These are phyloP conservation scores for Antennarius maculatus DNA, from an alignment of 2,797 vertebrate genomes.

Conservation along the genomic window DNA sequence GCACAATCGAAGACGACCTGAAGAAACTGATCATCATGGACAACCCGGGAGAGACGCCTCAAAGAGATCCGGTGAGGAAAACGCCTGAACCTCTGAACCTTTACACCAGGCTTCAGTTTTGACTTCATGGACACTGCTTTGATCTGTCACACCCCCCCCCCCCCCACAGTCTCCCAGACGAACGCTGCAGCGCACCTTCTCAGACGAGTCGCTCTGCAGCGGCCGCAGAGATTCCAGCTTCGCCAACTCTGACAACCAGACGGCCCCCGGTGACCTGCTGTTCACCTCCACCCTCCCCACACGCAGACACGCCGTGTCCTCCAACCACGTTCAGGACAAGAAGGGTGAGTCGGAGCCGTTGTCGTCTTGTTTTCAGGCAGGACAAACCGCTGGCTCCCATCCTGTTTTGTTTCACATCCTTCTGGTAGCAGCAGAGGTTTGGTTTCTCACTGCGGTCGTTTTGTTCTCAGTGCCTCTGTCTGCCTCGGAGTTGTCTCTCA, in stretches of 20 bases:
- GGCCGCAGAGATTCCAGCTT: conserved; percentile 87
- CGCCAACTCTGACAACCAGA: conserved; percentile 80
- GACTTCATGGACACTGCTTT: background rate
- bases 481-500: conserved; percentile 88
- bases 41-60: conserved; percentile 76
- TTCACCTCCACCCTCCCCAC: conserved; percentile 90
- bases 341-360: conserved; percentile 78
- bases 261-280: conserved; percentile 80
- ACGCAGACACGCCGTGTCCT: conserved; percentile 81
- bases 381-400: too few species aligned
- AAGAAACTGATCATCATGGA: conserved; percentile 97
- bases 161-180: conserved; percentile 84
- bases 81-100: background rate
- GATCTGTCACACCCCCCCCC: conserved; percentile 1
- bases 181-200: conserved; percentile 89
- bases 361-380: background rate
- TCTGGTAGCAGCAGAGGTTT: background rate
- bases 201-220: conserved; percentile 92
- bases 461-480: conserved; percentile 83
- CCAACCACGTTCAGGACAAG: conserved; percentile 77
- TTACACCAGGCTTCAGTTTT: background rate
- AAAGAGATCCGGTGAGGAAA: conserved; percentile 79
- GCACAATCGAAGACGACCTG: conserved; percentile 92
- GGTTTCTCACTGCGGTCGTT: conserved; percentile 14
- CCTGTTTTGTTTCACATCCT: too few species aligned